Conservation (phyloP, 2,888 invertebrate species). For the Rotaria socialis region DNA sequence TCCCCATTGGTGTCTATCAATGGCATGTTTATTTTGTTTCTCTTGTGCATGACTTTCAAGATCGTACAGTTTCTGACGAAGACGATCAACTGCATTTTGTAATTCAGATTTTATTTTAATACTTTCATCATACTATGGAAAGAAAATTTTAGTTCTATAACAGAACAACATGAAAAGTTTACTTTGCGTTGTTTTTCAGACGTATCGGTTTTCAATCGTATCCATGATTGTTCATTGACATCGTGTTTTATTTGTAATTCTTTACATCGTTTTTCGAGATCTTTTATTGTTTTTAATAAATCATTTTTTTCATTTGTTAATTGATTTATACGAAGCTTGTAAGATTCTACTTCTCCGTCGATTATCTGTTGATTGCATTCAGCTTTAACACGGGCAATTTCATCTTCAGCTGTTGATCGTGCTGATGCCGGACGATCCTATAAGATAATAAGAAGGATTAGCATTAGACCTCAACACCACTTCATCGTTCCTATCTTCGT, state of each 20-base stretch:
- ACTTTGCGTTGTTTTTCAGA: constrained; percentile 34
- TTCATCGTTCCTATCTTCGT: no score
- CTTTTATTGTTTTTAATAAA: not conserved
- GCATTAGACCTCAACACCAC: no score
- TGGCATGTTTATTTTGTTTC: constrained; percentile 44
- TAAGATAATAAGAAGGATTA: not conserved
- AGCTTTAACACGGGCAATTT: not conserved
- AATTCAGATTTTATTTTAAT: constrained; percentile 44
- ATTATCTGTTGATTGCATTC: constrained; percentile 11
- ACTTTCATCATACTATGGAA: constrained; percentile 42
- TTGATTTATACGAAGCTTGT: constrained; percentile 21
- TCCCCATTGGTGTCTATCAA: constrained; percentile 45
- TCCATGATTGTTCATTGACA: not conserved
- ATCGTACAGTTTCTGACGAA: constrained; percentile 42
- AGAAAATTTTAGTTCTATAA: no score
- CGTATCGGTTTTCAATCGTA: not conserved
- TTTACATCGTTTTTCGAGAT: not conserved
- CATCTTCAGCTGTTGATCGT: not conserved
- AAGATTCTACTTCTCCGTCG: not conserved
- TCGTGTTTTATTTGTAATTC: constrained; percentile 6
- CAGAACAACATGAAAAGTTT: not conserved
- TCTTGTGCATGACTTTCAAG: constrained; percentile 44
- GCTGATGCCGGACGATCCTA: not conserved
- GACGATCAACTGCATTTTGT: constrained; percentile 45
- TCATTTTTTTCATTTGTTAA: not conserved